Percentiles rank a stretch among this genome's conserved stretches.
Conservation (phyloP, 1,140 invertebrate species). For the Paralvinella palmiformis region DNA sequence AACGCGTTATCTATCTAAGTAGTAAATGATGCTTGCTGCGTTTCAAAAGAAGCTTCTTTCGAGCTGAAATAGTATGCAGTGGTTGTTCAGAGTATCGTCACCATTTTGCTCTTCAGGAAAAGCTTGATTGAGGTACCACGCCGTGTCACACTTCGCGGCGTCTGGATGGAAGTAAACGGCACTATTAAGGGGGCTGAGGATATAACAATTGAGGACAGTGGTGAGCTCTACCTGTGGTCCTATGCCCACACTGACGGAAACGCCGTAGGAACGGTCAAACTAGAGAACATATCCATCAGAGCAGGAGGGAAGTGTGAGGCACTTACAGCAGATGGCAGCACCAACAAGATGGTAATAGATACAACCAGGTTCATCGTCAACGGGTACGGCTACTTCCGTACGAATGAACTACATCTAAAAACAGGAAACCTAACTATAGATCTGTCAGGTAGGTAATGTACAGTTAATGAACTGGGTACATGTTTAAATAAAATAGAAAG, state of each 20-base stretch:
- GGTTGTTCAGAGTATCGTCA: too few relatives aligned
- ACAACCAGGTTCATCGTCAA: conserved; percentile 27
- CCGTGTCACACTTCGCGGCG: conserved; percentile 29
- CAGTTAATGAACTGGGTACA: too few relatives aligned
- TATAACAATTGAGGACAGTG: conserved; percentile 30
- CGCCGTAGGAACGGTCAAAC: conserved; percentile 21
- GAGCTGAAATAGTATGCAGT: too few relatives aligned
- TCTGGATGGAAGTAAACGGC: conserved; percentile 34
- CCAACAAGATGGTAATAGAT: conserved; percentile 22
- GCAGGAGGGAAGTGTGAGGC: conserved; percentile 34
- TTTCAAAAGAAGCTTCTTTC: too few relatives aligned
- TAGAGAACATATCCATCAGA: conserved; percentile 29
- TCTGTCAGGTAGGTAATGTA: conserved; percentile 27
- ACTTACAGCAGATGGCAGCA: conserved; percentile 19
- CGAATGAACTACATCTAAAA: conserved; percentile 30
- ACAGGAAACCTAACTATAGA: conserved; percentile 34
- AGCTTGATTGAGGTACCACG: conserved; percentile 26
- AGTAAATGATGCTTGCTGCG: too few relatives aligned
- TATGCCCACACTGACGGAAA: conserved; percentile 27
- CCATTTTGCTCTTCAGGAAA: conserved; percentile 16
- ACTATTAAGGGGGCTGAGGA: conserved; percentile 29
- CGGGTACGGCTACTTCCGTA: conserved; percentile 30
- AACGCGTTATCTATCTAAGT: too few relatives aligned
- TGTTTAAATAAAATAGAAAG: too few relatives aligned
- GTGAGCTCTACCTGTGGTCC: conserved; percentile 34